phyloP scores from a whole-genome alignment of 2,888 invertebrate species.

The Nycteola revayana region DNA sequence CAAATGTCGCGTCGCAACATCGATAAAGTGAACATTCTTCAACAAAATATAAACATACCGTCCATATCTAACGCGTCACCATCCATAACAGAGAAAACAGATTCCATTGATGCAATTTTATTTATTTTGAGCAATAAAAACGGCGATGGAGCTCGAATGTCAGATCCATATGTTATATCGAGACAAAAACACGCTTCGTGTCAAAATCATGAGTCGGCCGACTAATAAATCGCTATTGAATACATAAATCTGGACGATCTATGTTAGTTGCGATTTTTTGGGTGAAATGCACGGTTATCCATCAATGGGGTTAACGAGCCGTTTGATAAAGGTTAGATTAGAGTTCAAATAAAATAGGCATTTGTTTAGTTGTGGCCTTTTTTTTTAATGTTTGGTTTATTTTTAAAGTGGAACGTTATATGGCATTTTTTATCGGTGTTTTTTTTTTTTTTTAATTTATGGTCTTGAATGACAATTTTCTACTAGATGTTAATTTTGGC shows the following conservation, averaged over 20 bases:
- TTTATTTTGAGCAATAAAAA: slow-evolving; percentile 48
- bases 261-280: slow-evolving; percentile 35
- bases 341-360: background rate
- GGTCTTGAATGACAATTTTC: too few relatives aligned
- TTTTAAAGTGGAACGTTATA: too few relatives aligned
- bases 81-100: slow-evolving; percentile 27
- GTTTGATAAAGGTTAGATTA: slow-evolving; percentile 23
- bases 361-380: too few relatives aligned
- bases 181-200: slow-evolving; percentile 45
- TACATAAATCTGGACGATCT: slow-evolving; percentile 46
- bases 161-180: slow-evolving; percentile 44
- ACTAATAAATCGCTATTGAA: slow-evolving; percentile 47
- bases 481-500: too few relatives aligned
- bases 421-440: too few relatives aligned
- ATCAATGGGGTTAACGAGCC: slow-evolving; percentile 27
- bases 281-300: slow-evolving; percentile 22
- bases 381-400: too few relatives aligned
- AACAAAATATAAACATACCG: too few relatives aligned
- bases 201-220: slow-evolving; percentile 46
- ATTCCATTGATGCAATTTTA: slow-evolving; percentile 45
- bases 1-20: too few relatives aligned
- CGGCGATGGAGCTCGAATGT: slow-evolving; percentile 37
- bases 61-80: slow-evolving; percentile 10
- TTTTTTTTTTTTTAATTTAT: too few relatives aligned
- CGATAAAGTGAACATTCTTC: too few relatives aligned